Evolutionary conservation across 2,113 vertebrate species (phyloP).

Genomic region (Apistogramma diplotaenia): DNA sequence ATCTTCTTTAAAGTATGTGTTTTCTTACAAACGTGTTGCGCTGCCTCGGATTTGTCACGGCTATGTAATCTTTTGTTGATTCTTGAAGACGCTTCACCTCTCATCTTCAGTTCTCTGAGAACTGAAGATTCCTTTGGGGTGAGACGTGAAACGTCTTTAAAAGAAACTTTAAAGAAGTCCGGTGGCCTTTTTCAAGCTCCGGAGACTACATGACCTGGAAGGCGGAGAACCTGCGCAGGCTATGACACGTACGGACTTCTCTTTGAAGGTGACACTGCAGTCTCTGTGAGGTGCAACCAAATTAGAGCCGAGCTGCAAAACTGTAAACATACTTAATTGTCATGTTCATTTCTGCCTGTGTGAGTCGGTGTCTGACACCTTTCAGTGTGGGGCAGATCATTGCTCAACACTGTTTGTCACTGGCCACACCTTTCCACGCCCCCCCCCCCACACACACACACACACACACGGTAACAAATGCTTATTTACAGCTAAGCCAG

Average conservation of each 20-base stretch:
- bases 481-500: background rate
- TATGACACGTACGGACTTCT: background rate
- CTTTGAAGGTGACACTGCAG: too few species aligned
- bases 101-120: too few species aligned
- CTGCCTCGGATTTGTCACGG: slow-evolving; percentile 9
- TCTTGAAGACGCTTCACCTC: too few species aligned
- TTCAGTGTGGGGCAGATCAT: background rate
- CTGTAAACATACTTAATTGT: background rate
- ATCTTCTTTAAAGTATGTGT: background rate
- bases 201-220: too few species aligned
- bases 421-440: slow-evolving; percentile 64
- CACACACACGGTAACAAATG: too few species aligned
- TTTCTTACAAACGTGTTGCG: background rate
- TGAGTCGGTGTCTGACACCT: background rate
- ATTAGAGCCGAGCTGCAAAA: background rate
- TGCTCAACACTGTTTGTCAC: slow-evolving; percentile 44
- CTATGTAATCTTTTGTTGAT: background rate
- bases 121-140: too few species aligned
- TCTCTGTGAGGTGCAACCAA: background rate
- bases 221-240: too few species aligned
- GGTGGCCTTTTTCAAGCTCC: too few species aligned
- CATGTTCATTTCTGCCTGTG: background rate
- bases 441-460: background rate
- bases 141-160: too few species aligned
- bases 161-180: too few species aligned